A percentile compares a stretch with the other conserved stretches of the same genome.
These are phyloP conservation scores for Platycercus adscitus DNA, from an alignment of 2,113 vertebrate genomes.

Conservation along the genomic window DNA sequence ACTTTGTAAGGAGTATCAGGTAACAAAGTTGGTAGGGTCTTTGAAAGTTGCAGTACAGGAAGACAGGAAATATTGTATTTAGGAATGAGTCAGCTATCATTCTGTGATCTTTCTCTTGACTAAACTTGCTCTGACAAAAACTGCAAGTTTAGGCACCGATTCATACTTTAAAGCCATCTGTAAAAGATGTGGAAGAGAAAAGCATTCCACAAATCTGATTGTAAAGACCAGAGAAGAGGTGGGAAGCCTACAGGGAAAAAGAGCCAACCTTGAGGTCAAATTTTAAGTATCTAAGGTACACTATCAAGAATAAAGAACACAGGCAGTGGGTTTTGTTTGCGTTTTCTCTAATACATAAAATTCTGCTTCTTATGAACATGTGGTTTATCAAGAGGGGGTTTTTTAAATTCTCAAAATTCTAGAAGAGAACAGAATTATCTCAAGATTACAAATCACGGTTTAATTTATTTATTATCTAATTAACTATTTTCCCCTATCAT, in stretches of 20 bases:
- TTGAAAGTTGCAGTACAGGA: not conserved
- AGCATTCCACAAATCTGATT: not conserved
- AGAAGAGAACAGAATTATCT: not conserved
- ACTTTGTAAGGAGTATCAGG: not conserved
- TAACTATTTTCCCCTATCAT: not conserved
- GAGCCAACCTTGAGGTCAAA: not conserved
- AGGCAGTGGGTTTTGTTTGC: not conserved
- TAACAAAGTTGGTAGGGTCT: not conserved
- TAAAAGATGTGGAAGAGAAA: not conserved
- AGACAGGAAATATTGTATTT: not conserved
- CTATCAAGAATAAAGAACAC: not conserved
- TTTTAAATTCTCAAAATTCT: not conserved
- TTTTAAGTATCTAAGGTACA: not conserved
- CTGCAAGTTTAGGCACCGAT: not conserved
- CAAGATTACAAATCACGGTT: not conserved
- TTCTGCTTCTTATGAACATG: not conserved
- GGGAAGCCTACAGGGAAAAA: not conserved
- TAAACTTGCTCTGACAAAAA: not conserved
- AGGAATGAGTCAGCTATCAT: not conserved
- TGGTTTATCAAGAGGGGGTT: not conserved
- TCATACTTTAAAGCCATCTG: not conserved
- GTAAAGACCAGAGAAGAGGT: not conserved
- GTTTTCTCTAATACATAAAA: not conserved
- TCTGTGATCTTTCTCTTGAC: constrained; percentile 4
- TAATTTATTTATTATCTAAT: not conserved